These are phyloP conservation scores for Gymnothorax reevesii DNA, from an alignment of 2,797 vertebrate species.

Conservation along the genomic window DNA sequence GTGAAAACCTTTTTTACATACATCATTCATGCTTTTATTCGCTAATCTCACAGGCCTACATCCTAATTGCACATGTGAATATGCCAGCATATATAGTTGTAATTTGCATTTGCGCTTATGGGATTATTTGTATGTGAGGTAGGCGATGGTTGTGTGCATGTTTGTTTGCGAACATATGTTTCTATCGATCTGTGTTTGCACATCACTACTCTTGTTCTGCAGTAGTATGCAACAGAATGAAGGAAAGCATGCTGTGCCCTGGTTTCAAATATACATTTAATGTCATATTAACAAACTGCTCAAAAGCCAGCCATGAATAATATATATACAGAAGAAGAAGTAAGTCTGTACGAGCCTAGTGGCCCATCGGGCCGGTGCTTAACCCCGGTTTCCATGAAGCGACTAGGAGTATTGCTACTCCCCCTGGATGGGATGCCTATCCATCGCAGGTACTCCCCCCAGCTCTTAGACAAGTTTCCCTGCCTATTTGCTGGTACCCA, in stretches of 20 bases:
- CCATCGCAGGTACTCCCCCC: no score
- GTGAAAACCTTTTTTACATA: not conserved
- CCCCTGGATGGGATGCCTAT: no score
- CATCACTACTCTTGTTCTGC: conserved; percentile 38
- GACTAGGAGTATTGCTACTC: no score
- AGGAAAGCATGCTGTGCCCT: not conserved
- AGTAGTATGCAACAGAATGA: not conserved
- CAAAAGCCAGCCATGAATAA: conserved; percentile 45
- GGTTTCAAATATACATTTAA: not conserved
- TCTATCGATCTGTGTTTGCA: conserved; percentile 37
- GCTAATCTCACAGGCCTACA: not conserved
- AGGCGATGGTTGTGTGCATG: conserved; percentile 1
- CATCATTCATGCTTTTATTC: not conserved
- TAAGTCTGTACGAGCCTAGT: no score
- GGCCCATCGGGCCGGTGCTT: no score
- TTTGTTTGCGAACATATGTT: not conserved
- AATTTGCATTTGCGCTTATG: not conserved
- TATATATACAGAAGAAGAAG: no score
- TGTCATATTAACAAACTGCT: not conserved
- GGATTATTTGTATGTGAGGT: not conserved
- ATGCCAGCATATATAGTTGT: not conserved
- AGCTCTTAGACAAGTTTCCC: no score
- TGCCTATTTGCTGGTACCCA: no score
- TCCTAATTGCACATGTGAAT: conserved; percentile 44
- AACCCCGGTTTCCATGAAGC: no score